Evolutionary conservation across 1,140 invertebrate genomes (phyloP).

Genomic region (Rhagoletis zephyria): DNA sequence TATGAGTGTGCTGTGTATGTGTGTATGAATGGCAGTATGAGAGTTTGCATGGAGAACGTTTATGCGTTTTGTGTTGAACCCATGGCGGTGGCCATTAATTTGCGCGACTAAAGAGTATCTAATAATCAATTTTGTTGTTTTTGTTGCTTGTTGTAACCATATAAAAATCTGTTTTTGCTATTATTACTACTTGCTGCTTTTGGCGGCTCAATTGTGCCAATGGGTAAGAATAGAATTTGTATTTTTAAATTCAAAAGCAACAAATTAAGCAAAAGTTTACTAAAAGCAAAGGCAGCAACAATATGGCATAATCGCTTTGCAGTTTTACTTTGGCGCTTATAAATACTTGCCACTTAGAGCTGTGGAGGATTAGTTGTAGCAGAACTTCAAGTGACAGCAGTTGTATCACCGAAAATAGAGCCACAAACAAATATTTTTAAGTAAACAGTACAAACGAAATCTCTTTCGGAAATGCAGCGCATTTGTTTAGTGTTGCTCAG

Average conservation of each 20-base stretch:
- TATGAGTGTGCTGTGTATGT: background rate
- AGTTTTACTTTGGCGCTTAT: constrained; percentile 46
- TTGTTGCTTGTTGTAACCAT: constrained; percentile 10
- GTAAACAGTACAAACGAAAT: background rate
- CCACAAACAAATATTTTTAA: background rate
- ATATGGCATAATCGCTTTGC: background rate
- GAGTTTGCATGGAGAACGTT: background rate
- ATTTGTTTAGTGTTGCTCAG: constrained; percentile 53
- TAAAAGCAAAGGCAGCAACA: background rate
- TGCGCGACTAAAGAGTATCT: constrained; percentile 22
- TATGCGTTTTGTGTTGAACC: background rate
- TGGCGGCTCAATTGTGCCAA: constrained; percentile 14
- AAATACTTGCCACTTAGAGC: constrained; percentile 54
- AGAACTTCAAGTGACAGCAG: constrained; percentile 45
- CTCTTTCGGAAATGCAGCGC: constrained; percentile 26
- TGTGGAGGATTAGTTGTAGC: constrained; percentile 53
- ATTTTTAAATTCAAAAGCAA: constrained; percentile 28
- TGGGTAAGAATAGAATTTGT: constrained; percentile 44
- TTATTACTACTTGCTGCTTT: background rate
- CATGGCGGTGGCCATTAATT: background rate
- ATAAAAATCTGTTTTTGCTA: background rate
- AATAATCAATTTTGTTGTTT: constrained; percentile 39
- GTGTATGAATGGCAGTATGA: background rate
- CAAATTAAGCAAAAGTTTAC: background rate
- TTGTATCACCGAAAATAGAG: background rate